phyloP scores from a whole-genome alignment of 2,797 vertebrate species.

The Garrulus glandarius region DNA sequence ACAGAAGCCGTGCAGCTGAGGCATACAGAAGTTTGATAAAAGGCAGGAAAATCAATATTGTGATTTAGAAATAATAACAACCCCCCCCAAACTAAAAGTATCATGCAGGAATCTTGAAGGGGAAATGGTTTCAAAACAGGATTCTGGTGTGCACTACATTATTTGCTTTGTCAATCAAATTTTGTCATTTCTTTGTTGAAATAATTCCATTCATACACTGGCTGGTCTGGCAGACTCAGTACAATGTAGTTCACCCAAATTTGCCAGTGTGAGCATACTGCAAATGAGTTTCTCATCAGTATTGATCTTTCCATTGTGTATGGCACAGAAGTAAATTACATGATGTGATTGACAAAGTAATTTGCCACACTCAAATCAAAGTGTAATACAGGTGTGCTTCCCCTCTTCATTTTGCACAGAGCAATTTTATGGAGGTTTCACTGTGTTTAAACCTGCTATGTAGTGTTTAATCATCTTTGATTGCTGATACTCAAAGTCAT shows the following conservation, averaged over 20 bases:
- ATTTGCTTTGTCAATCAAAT: conserved; percentile 14
- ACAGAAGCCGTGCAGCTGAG: not conserved
- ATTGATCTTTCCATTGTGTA: conserved; percentile 55
- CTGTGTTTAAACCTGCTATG: conserved; percentile 28
- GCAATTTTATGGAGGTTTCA: conserved; percentile 23
- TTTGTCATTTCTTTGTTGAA: not conserved
- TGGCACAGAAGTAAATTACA: conserved; percentile 15
- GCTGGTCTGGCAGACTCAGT: not conserved
- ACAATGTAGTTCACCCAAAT: not conserved
- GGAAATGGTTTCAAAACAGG: not conserved
- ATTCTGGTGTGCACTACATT: not conserved
- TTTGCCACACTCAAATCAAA: conserved; percentile 38
- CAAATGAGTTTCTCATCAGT: conserved; percentile 17
- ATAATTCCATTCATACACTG: not conserved
- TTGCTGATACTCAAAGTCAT: conserved; percentile 59
- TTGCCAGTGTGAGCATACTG: conserved; percentile 4
- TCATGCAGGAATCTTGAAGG: not conserved
- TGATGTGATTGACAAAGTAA: conserved; percentile 39
- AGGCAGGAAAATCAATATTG: not conserved
- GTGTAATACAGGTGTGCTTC: conserved; percentile 37
- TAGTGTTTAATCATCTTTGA: conserved; percentile 68
- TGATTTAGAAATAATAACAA: not conserved
- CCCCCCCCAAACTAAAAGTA: not conserved
- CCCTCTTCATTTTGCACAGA: conserved; percentile 33
- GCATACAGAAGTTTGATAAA: not conserved